Base-by-base conservation (phyloP, 92 coral and sea anemone species). In the Epizoanthus fatuus region DNA sequence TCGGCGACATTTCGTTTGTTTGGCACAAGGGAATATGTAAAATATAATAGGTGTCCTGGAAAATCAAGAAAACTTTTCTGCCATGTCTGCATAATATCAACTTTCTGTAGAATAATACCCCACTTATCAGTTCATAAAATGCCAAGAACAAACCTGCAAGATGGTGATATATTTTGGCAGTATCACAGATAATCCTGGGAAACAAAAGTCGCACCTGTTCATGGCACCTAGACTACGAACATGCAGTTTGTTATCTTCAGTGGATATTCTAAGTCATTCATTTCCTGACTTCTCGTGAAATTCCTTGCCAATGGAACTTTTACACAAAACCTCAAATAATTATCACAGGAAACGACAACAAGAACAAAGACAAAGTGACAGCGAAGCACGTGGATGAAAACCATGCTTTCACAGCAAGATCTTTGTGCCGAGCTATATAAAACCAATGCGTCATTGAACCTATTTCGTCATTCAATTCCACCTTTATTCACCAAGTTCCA, bases 281-380 rank as follows among this genome's bases (percentile, higher is more conserved):
- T 49, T 49, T 71, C 14, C 29, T 19, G 11, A 51, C 58, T 75
- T 75, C 54, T 75, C 38, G 71, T n/a, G 58, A 77, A 77, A 60
- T 16, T 58, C 16, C 69, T 77, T 9, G 54, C 54, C 63, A 19
- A 19, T 77, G 57, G 39, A 47, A 17, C 55, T 35, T 37, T 40
- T 35, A 59, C 57, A 62, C 82, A 77, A 77, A 40, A 77, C 82
- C 55, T 35, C 56, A 76, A 57, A 42, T 76, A 59, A 76, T 76
- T 40, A 76, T 58, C 39, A 77, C 29, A 59, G 70, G 82, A 77
- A 77, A 25, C 47, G 52, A 60, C 70, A 60, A 49, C 40, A 77
- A 1, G 68, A 77, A 77, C 82, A 77, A 77, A 77, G 70, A 20
- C 9, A 58, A 76, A 58, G 1, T 77, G 56, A 20, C 82, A 58